A percentile compares a stretch with the other conserved stretches of the same genome.
phyloP scores from a whole-genome alignment of 2,888 invertebrate species.

The Tachina fera region DNA sequence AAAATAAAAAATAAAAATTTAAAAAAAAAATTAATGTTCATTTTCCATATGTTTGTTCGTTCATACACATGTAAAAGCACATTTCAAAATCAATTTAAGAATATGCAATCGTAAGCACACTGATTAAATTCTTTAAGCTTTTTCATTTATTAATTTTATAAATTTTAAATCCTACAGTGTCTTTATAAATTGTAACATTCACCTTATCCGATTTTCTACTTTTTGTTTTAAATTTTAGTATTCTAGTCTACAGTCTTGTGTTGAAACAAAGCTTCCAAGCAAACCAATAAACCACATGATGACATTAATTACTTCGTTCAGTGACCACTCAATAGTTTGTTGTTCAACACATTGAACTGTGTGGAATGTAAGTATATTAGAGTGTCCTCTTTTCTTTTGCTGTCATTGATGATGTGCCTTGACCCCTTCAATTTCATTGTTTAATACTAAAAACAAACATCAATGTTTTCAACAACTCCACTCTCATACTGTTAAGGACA shows the following conservation, averaged over 20 bases:
- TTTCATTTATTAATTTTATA: background rate
- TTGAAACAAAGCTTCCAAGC: conserved; percentile 20
- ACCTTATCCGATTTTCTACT: background rate
- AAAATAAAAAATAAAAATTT: too few relatives aligned
- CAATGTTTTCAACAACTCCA: conserved; percentile 51
- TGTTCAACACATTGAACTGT: conserved; percentile 53
- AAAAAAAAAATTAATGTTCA: background rate
- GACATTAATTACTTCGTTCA: conserved; percentile 78
- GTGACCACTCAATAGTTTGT: conserved; percentile 66
- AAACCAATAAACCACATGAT: conserved; percentile 76
- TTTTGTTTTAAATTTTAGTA: background rate
- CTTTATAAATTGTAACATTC: background rate
- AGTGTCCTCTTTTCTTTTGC: conserved; percentile 14
- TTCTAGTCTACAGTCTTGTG: conserved; percentile 6
- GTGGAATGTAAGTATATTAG: conserved; percentile 6
- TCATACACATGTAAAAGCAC: background rate
- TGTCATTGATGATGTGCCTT: conserved; percentile 7
- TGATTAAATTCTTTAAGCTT: background rate
- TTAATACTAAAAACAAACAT: conserved; percentile 52
- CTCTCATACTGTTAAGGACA: background rate
- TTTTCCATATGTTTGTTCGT: too few relatives aligned
- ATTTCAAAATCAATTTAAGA: background rate
- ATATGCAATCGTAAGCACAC: background rate
- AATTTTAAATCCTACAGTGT: background rate
- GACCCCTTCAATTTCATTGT: conserved; percentile 49